Evolutionary conservation across 1,140 invertebrate species (phyloP).

Genomic region (Maniola jurtina): DNA sequence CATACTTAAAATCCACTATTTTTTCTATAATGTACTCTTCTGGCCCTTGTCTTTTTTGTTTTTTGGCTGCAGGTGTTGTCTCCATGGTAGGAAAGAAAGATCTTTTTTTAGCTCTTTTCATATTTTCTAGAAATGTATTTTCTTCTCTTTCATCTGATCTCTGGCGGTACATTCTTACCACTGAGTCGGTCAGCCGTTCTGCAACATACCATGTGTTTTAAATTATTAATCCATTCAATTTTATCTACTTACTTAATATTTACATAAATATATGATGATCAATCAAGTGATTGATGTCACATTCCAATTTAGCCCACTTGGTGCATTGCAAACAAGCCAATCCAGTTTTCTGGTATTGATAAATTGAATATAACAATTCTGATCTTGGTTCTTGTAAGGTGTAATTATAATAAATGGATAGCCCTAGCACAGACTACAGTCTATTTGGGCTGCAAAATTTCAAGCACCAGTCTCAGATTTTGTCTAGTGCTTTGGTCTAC

Average conservation of each 20-base stretch:
- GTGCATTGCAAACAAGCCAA: slow-evolving; percentile 68
- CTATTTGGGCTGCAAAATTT: no score
- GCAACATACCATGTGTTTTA: slow-evolving; percentile 78
- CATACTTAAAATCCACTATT: slow-evolving; percentile 82
- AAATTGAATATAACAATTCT: neutral
- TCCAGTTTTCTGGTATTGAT: neutral
- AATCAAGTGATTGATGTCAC: slow-evolving; percentile 17
- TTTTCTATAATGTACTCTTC: slow-evolving; percentile 85
- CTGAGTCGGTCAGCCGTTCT: slow-evolving; percentile 74
- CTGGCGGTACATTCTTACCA: slow-evolving; percentile 65
- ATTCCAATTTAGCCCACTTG: slow-evolving; percentile 55
- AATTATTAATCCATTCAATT: slow-evolving; percentile 47
- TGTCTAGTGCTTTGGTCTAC: no score
- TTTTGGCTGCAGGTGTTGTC: slow-evolving; percentile 37
- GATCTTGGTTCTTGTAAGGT: no score
- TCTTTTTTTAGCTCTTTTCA: slow-evolving; percentile 55
- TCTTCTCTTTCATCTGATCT: slow-evolving; percentile 61
- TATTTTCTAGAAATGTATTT: slow-evolving; percentile 56
- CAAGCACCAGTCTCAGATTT: no score
- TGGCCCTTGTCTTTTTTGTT: slow-evolving; percentile 50
- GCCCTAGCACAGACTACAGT: no score
- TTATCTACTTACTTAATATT: slow-evolving; percentile 27
- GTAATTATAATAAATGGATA: no score
- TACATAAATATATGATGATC: slow-evolving; percentile 17
- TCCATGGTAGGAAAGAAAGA: slow-evolving; percentile 43